Conservation (phyloP, 2,888 invertebrate species). For the Azorinus chamasolen region DNA sequence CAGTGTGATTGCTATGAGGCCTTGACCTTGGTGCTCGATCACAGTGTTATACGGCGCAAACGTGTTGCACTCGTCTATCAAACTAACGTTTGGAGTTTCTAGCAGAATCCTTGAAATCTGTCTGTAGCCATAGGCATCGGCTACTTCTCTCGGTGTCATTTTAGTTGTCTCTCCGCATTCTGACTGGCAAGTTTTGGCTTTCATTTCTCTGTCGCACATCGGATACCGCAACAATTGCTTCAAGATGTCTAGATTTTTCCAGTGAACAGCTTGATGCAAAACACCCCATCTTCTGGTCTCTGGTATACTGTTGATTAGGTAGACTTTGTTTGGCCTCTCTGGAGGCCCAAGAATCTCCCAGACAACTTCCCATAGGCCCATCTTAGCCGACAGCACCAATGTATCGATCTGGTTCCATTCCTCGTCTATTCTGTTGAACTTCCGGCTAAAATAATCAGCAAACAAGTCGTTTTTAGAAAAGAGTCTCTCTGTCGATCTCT, state of each 20-base stretch:
- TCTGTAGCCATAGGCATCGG: constrained; percentile 27
- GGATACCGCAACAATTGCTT: constrained; percentile 31
- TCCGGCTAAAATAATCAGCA: too few relatives aligned
- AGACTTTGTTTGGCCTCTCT: constrained; percentile 37
- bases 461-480: too few relatives aligned
- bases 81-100: constrained; percentile 1
- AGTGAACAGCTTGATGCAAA: constrained; percentile 58
- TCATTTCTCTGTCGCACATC: constrained; percentile 41
- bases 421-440: constrained; percentile 1
- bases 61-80: constrained; percentile 29
- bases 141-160: constrained; percentile 45
- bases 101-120: constrained; percentile 14
- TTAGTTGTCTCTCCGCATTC: constrained; percentile 35
- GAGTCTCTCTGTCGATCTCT: too few relatives aligned
- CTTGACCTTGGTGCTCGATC: constrained; percentile 30
- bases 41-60: constrained; percentile 17
- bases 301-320: constrained; percentile 54
- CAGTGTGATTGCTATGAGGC: constrained; percentile 48
- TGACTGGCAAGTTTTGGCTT: constrained; percentile 49
- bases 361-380: constrained; percentile 45
- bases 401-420: constrained; percentile 14
- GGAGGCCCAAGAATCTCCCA: constrained; percentile 52
- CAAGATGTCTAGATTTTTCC: constrained; percentile 33
- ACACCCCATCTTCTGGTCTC: constrained; percentile 58
- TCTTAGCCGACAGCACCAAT: constrained; percentile 44